Evolutionary conservation across 2,113 vertebrate species (phyloP).

Genomic region (Atractosteus spatula): DNA sequence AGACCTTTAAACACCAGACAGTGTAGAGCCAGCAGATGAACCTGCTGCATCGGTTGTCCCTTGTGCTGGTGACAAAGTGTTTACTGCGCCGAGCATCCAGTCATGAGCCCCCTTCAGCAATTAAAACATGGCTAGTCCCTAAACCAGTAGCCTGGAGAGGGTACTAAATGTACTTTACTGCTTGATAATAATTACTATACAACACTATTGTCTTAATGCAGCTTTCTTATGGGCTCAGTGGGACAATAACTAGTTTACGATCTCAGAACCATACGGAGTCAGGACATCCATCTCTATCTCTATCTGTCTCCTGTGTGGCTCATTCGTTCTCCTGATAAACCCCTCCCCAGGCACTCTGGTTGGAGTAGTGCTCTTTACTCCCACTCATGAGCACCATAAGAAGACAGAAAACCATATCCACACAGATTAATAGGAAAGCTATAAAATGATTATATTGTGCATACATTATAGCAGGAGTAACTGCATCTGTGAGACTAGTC

Average conservation of each 20-base stretch:
- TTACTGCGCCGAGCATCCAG: too few species aligned
- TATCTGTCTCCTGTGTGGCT: slow-evolving; percentile 15
- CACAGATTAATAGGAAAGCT: slow-evolving; percentile 12
- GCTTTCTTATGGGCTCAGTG: slow-evolving; percentile 49
- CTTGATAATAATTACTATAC: slow-evolving; percentile 61
- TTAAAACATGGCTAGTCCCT: slow-evolving; percentile 24
- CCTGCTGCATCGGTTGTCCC: not conserved
- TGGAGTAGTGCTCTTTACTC: not conserved
- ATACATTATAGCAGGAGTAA: slow-evolving; percentile 2
- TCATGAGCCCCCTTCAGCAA: slow-evolving; percentile 28
- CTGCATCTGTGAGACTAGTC: not conserved
- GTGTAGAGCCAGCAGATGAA: too few species aligned
- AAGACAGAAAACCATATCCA: not conserved
- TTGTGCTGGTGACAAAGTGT: not conserved
- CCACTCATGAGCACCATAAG: slow-evolving; percentile 20
- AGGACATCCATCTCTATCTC: slow-evolving; percentile 50
- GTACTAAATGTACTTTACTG: slow-evolving; percentile 56
- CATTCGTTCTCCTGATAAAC: slow-evolving; percentile 18
- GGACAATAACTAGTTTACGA: slow-evolving; percentile 50
- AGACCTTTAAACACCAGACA: too few species aligned
- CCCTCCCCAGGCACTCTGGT: not conserved
- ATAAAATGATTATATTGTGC: slow-evolving; percentile 1
- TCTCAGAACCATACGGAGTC: slow-evolving; percentile 40
- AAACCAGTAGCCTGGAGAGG: slow-evolving; percentile 47
- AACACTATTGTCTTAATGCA: slow-evolving; percentile 59